Base-by-base conservation (phyloP, 2,797 vertebrate species). In the Cuculus canorus region DNA sequence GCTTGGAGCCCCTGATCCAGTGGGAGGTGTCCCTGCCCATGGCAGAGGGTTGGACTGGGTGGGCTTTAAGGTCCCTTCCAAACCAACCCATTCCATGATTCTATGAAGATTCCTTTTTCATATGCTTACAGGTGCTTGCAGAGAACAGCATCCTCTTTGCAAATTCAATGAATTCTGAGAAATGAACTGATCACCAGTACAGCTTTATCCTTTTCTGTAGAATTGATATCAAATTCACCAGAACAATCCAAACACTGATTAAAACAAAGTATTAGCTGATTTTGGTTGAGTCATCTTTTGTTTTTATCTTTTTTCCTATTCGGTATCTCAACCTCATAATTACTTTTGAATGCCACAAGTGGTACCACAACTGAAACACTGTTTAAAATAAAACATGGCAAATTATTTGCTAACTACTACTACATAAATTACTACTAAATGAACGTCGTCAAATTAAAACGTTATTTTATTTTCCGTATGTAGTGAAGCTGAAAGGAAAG, bases 361-460 rank as follows among this genome's bases (percentile, higher is more conserved):
- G 70, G 72, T 93, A 93, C 84, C 53, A 63, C 37, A 88, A 95
- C 33, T 13, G 48, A 82, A 95, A 84, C 50, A 81, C 65, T 84
- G 37, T 77, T 93, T 91, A 94, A 96, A 97, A 78, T 89, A 77
- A 88, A 95, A 80, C 85, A 83, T 37, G 37, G 52, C 45, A 61
- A 93, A 96, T 95, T 95, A 90, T 87, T 95, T 93, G 81, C 86
- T 93, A 95, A 80, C 95, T n/a, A n/a, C n/a, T n/a, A n/a, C n/a
- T n/a, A n/a, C n/a, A n/a, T n/a, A n/a, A n/a, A n/a, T 94, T 95
- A 80, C 83, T 77, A 79, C 63, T 77, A 88, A 93, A 92, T 85
- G 66, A 92, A 86, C 63, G 82, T n/a, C 76, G 91, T 79, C 63
- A 73, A 63, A 94, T 86, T 72, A 86, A 92, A 90, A 82, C 0